Evolutionary conservation across 2,888 invertebrate species (phyloP).

Genomic region (Kuschelorhynchus macadamiae): DNA sequence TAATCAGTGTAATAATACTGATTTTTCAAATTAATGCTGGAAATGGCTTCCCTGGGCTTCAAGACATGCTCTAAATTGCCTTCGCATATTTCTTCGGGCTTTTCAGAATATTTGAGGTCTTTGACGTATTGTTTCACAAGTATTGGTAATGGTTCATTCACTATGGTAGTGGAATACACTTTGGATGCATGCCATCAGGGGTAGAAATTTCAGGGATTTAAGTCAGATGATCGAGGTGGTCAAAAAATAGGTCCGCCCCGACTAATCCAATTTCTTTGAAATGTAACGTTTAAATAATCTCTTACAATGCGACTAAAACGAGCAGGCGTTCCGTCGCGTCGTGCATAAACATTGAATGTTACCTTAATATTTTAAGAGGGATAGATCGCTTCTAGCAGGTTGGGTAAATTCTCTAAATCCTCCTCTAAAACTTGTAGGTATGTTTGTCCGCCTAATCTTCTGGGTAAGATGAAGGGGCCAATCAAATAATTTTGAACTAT

Average conservation of each 20-base stretch:
- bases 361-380: neutral
- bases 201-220: neutral
- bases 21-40: too few relatives aligned
- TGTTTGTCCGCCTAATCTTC: constrained; percentile 1
- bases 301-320: neutral
- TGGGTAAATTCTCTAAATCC: neutral
- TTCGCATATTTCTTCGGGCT: too few relatives aligned
- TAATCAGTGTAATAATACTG: too few relatives aligned
- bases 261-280: neutral
- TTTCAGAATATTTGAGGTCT: neutral
- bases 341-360: neutral
- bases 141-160: neutral
- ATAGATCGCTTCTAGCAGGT: neutral
- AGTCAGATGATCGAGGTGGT: neutral
- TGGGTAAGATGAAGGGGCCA: neutral
- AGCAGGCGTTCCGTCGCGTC: neutral
- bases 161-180: neutral
- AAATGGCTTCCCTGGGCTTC: too few relatives aligned
- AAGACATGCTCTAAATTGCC: too few relatives aligned
- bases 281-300: neutral
- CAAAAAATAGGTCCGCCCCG: neutral
- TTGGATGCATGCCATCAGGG: neutral
- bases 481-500: constrained; percentile 1
- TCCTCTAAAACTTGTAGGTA: neutral
- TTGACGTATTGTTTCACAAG: neutral